A percentile compares a stretch with the other conserved stretches of the same genome.
phyloP scores from a whole-genome alignment of 2,113 vertebrate genomes.

The Archilochus colubris region DNA sequence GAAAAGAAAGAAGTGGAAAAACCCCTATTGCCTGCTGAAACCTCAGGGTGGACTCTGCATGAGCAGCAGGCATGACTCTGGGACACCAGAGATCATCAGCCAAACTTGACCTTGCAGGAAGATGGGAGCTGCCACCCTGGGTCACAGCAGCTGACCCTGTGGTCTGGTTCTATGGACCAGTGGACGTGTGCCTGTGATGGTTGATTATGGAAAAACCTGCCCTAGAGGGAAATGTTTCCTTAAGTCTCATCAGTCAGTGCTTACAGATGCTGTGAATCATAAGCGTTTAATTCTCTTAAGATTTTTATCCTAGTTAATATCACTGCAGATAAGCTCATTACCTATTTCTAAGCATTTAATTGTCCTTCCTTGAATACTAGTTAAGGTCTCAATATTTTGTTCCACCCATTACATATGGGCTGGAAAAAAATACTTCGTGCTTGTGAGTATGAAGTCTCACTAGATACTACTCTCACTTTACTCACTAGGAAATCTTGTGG shows the following conservation, averaged over 20 bases:
- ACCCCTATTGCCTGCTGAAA: neutral
- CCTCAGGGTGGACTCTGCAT: rapidly evolving
- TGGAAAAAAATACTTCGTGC: neutral
- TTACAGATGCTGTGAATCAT: slow-evolving; percentile 32
- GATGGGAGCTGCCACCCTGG: neutral
- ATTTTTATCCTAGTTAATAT: slow-evolving; percentile 61
- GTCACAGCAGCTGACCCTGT: neutral
- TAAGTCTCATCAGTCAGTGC: slow-evolving; percentile 39
- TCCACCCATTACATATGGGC: neutral
- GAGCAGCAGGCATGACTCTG: neutral
- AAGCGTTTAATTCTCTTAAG: slow-evolving; percentile 59
- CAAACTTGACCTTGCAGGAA: neutral
- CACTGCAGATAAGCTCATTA: slow-evolving; percentile 42
- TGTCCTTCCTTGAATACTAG: neutral
- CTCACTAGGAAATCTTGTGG: neutral
- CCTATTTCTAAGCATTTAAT: slow-evolving; percentile 33
- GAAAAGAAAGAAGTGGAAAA: neutral
- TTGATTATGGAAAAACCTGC: slow-evolving; percentile 11
- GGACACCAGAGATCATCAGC: neutral
- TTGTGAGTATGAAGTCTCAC: neutral
- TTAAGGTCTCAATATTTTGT: slow-evolving; percentile 1
- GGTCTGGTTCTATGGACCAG: neutral
- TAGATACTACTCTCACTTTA: neutral
- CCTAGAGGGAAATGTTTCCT: slow-evolving; percentile 42
- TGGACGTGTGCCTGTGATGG: neutral